Percentiles rank a stretch among this genome's conserved stretches.
phyloP scores from a whole-genome alignment of 2,797 vertebrate genomes.

The Anisognathus igniventris region DNA sequence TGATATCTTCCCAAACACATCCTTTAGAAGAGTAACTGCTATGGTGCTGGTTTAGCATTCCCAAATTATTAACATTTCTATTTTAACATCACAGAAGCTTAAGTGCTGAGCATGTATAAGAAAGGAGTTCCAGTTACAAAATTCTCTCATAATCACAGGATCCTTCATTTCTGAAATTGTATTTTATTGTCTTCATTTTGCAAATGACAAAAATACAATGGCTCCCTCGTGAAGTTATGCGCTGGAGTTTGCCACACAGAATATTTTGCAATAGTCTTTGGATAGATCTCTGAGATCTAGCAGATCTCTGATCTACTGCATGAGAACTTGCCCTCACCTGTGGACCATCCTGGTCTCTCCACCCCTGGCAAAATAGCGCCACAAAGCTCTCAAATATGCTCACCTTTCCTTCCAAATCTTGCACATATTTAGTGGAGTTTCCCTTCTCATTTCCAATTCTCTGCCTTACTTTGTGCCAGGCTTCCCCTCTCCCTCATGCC shows the following conservation, averaged over 20 bases:
- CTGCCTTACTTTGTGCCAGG: neutral
- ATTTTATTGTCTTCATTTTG: constrained; percentile 18
- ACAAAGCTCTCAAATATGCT: neutral
- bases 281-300: neutral
- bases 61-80: constrained; percentile 11
- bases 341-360: neutral
- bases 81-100: constrained; percentile 5
- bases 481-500: neutral
- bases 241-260: neutral
- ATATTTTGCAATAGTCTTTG: neutral
- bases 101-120: constrained; percentile 26
- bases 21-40: neutral
- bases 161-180: neutral
- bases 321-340: neutral
- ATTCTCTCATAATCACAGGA: neutral
- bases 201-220: neutral
- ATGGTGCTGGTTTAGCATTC: neutral
- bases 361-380: neutral
- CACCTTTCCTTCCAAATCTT: neutral
- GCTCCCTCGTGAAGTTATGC: neutral
- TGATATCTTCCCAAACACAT: neutral
- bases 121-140: neutral
- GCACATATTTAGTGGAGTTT: neutral
- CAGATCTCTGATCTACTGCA: neutral
- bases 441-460: neutral